These are phyloP conservation scores for Acrocephalus kingi DNA, from an alignment of 2,113 vertebrate genomes.

Conservation along the genomic window DNA sequence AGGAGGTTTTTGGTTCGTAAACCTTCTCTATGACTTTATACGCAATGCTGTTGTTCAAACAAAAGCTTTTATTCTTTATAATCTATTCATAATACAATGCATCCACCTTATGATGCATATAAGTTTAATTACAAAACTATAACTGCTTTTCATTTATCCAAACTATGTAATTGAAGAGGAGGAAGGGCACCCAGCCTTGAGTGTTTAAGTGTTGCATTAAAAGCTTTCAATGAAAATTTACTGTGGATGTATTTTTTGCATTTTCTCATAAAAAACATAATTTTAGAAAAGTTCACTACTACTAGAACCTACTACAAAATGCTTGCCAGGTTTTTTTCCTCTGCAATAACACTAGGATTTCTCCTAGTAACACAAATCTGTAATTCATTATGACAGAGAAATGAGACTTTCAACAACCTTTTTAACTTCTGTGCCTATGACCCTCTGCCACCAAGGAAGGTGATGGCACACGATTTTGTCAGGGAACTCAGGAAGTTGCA, in stretches of 20 bases:
- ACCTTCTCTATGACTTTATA: slow-evolving; percentile 14
- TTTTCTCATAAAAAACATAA: neutral
- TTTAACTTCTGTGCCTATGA: neutral
- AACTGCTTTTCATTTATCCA: slow-evolving; percentile 60
- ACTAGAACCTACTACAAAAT: neutral
- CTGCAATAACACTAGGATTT: neutral
- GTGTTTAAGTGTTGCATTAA: slow-evolving; percentile 40
- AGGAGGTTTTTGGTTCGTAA: neutral
- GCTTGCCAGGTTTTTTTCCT: rapidly evolving
- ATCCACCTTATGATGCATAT: slow-evolving; percentile 35
- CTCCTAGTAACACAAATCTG: neutral
- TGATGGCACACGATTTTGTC: neutral
- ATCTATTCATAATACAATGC: slow-evolving; percentile 46
- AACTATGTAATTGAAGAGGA: slow-evolving; percentile 42
- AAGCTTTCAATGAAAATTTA: slow-evolving; percentile 51
- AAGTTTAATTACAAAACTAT: slow-evolving; percentile 69
- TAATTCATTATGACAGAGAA: neutral
- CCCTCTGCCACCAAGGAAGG: neutral
- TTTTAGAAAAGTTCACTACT: neutral
- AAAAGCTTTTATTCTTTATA: slow-evolving; percentile 58
- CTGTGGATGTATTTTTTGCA: neutral
- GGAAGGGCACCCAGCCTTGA: slow-evolving; percentile 31
- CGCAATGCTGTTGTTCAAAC: slow-evolving; percentile 35
- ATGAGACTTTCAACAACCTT: neutral
- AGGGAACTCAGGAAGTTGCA: neutral